phyloP scores from a whole-genome alignment of 1,140 invertebrate species.

The Apis cerana region DNA sequence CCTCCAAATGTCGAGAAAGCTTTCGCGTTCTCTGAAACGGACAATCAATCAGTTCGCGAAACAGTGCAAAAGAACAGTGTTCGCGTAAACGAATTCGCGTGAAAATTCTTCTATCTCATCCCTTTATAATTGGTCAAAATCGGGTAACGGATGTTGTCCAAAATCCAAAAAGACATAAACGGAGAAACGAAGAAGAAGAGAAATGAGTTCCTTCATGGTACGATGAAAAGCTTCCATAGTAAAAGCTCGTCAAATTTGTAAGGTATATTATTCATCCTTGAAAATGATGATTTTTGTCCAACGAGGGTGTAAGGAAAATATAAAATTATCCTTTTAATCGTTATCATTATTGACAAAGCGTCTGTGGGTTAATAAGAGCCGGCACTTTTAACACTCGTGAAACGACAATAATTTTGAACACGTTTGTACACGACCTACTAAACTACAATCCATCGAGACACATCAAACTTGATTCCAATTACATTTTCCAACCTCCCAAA shows the following conservation, averaged over 20 bases:
- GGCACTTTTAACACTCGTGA: conserved; percentile 5
- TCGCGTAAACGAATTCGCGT: background rate
- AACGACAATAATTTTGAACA: conserved; percentile 36
- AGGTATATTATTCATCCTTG: background rate
- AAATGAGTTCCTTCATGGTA: background rate
- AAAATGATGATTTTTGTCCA: background rate
- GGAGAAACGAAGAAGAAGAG: background rate
- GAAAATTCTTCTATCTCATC: background rate
- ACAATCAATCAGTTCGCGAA: background rate
- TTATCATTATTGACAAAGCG: conserved; percentile 57
- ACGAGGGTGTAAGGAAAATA: too few relatives aligned
- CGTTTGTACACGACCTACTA: conserved; percentile 17
- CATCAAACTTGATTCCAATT: background rate
- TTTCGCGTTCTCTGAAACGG: background rate
- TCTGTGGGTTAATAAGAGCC: background rate
- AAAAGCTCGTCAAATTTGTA: background rate
- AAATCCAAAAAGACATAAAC: background rate
- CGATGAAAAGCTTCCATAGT: background rate
- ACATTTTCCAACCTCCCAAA: conserved; percentile 10
- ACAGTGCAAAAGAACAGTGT: conserved; percentile 3
- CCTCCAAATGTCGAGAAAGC: conserved; percentile 6
- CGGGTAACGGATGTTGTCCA: background rate
- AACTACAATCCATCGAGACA: background rate
- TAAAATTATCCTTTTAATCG: conserved; percentile 4
- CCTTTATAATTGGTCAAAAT: background rate